Conservation (phyloP, 2,797 vertebrate genomes). For the Momotus momota region DNA sequence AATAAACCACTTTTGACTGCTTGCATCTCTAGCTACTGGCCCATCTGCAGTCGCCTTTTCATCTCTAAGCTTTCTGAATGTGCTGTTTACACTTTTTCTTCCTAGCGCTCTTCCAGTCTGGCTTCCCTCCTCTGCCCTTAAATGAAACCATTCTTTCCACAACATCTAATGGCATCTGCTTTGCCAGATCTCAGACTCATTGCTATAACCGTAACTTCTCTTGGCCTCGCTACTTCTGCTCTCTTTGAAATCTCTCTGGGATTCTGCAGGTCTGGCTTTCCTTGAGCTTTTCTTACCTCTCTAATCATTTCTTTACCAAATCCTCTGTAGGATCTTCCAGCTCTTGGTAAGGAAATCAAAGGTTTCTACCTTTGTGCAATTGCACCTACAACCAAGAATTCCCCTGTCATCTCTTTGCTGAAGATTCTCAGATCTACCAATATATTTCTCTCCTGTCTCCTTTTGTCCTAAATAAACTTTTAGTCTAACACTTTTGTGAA, state of each 20-base stretch:
- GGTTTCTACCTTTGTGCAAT: neutral
- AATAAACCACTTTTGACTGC: slow-evolving; percentile 50
- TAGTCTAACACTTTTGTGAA: neutral
- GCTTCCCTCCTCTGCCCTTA: slow-evolving; percentile 52
- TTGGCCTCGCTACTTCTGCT: slow-evolving; percentile 15
- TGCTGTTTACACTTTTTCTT: slow-evolving; percentile 69
- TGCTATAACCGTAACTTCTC: slow-evolving; percentile 45
- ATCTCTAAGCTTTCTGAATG: slow-evolving; percentile 49
- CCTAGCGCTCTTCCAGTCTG: slow-evolving; percentile 60
- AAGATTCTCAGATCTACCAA: neutral
- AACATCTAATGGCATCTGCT: slow-evolving; percentile 42
- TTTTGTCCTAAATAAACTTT: neutral
- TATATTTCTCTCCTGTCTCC: neutral
- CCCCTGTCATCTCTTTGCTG: neutral
- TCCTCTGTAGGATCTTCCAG: neutral
- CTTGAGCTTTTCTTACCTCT: neutral
- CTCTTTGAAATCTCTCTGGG: slow-evolving; percentile 30
- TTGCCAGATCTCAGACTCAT: slow-evolving; percentile 54
- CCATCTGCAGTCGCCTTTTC: slow-evolving; percentile 43
- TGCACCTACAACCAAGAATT: neutral
- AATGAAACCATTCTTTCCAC: slow-evolving; percentile 70
- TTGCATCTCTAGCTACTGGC: slow-evolving; percentile 51
- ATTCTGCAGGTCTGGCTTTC: slow-evolving; percentile 23
- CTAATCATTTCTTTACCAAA: slow-evolving; percentile 12
- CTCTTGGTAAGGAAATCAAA: neutral